Conservation (phyloP, 1,140 invertebrate genomes). For the Drosophila nasuta region DNA sequence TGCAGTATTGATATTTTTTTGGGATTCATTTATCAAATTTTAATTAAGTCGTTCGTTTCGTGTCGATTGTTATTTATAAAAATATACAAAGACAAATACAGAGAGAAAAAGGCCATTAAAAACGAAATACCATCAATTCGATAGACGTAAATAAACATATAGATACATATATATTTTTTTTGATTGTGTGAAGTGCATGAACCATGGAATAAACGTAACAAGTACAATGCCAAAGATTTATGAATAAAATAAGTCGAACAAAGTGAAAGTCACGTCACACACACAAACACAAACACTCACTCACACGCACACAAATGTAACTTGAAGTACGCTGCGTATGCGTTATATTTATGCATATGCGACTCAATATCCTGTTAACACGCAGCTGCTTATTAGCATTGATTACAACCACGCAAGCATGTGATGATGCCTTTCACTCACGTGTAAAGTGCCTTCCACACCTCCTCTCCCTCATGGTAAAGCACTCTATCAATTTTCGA, state of each 20-base stretch:
- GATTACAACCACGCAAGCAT: slow-evolving; percentile 38
- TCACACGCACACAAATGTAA: slow-evolving; percentile 26
- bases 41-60: slow-evolving; percentile 19
- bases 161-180: slow-evolving; percentile 4
- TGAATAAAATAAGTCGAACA: slow-evolving; percentile 58
- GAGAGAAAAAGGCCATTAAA: slow-evolving; percentile 67
- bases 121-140: slow-evolving; percentile 40
- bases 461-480: not conserved
- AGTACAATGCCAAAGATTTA: slow-evolving; percentile 46
- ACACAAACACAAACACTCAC: too few species aligned
- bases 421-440: slow-evolving; percentile 21
- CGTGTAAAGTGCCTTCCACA: slow-evolving; percentile 43
- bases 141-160: slow-evolving; percentile 11
- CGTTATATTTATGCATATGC: slow-evolving; percentile 64
- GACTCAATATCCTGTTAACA: slow-evolving; percentile 64
- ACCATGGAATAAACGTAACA: slow-evolving; percentile 25
- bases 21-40: slow-evolving; percentile 54
- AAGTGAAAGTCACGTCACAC: slow-evolving; percentile 57
- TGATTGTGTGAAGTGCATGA: slow-evolving; percentile 41
- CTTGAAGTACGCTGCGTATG: slow-evolving; percentile 58
- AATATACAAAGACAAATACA: slow-evolving; percentile 67
- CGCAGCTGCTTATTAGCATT: slow-evolving; percentile 58
- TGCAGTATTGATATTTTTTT: slow-evolving; percentile 30
- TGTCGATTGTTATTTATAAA: slow-evolving; percentile 32
- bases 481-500: slow-evolving; percentile 49